phyloP scores from a whole-genome alignment of 2,797 vertebrate species.

The Urosaurus nigricauda region DNA sequence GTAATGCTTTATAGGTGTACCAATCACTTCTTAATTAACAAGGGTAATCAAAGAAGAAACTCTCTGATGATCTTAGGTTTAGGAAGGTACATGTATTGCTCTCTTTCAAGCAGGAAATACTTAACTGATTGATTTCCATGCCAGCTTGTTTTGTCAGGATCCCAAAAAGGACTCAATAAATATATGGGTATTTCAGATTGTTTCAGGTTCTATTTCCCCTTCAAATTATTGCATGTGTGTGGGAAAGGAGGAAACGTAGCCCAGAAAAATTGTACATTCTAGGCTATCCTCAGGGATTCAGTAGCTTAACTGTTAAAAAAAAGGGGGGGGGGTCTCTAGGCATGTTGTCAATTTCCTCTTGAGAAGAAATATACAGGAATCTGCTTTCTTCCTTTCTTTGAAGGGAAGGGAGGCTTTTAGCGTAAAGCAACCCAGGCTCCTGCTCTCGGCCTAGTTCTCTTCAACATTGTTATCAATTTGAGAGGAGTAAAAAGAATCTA shows the following conservation, averaged over 20 bases:
- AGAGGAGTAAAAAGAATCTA: neutral
- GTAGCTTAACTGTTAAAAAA: too few relatives aligned
- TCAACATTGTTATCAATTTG: neutral
- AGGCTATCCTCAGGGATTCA: neutral
- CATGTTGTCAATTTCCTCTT: too few relatives aligned
- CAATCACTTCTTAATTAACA: neutral
- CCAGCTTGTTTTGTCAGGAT: neutral
- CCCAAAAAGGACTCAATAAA: too few relatives aligned
- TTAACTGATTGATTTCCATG: neutral
- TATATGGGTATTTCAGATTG: neutral
- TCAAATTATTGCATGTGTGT: neutral
- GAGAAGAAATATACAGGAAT: too few relatives aligned
- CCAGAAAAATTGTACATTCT: too few relatives aligned
- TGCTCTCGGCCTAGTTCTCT: neutral
- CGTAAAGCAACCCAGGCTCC: too few relatives aligned
- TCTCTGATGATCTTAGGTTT: neutral
- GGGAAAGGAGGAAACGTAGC: rapidly evolving
- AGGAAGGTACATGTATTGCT: neutral
- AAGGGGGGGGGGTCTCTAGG: too few relatives aligned
- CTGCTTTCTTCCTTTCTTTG: too few relatives aligned
- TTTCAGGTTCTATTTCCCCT: neutral
- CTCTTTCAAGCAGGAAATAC: neutral
- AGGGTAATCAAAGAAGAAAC: neutral
- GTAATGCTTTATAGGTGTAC: neutral
- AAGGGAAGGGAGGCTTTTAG: too few relatives aligned